Base-by-base conservation (phyloP, 2,797 vertebrate genomes). In the Falco peregrinus region DNA sequence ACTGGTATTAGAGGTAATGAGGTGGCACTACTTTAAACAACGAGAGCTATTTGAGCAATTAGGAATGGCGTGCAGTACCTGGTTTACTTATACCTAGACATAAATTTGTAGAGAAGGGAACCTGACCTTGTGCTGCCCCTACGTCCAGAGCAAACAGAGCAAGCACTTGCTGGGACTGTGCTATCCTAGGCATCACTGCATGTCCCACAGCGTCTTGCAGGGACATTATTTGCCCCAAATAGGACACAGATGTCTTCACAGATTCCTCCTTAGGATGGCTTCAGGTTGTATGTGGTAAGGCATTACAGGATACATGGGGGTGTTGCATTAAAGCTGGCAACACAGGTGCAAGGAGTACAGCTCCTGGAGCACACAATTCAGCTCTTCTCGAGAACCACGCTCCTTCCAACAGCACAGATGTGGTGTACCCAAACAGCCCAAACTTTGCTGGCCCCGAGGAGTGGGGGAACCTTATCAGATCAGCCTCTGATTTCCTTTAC, bases 401-500 rank as follows among this genome's bases (percentile, higher is more conserved):
- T 91, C n/a, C 71, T 70, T 74, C 48, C 53, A 56, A 14, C 41
- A 74, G 78, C 78, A 54, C 61, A 35, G 61, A 53, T 0, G 0
- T 9, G 15, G 51, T 22, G 85, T 64, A 86, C 43, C 18, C 82
- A 65, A 93, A 73, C 50, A 78, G 56, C 83, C 50, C 5, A 5
- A 95, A 84, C n/a, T 20, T 26, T 86, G 37, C 54, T 82, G 87
- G 74, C 67, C 74, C 37, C 91, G 11, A 2, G 87, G 74, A 91
- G 73, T 6, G 2, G 53, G 33, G 43, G 39, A 95, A 87, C 70
- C 31, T 91, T 84, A 87, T 87, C 90, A 83, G 57, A 94, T 91
- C 73, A 57, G 59, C 92, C 75, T 74, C 70, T 75, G 69, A 70
- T 93, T 93, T 95, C 89, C 73, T 68, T 56, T 82, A 28, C n/a